Evolutionary conservation across 2,888 invertebrate species (phyloP), one percentile per base, ranked within the genome.

Genomic region (Tiliacea aurago): DNA sequence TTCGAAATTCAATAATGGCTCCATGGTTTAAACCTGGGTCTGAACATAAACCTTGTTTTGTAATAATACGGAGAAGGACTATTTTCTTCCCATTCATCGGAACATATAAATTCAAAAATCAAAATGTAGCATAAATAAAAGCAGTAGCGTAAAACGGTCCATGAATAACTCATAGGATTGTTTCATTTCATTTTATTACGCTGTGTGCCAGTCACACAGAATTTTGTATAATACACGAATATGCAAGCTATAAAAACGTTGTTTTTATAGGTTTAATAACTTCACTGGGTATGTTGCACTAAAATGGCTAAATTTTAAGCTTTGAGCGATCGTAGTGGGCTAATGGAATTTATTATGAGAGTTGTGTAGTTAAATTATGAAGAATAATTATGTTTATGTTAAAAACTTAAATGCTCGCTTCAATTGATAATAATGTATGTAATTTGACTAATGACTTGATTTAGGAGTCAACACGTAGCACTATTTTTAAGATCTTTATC

Each of bases 121-220:
- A 80, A 81, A 84, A 47, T 18, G 49, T 65, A 47, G 67, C 43
- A 37, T 58, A 76, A 80, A 81, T 70, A 75, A 66, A 66, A 64
- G 37, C 49, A 56, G 72, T 78, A 88, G 93, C 93, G 94, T 93
- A 91, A 92, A 85, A 79, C 90, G 83, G 86, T 91, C 91, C 93
- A 85, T 90, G 88, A 94, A 95, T 95, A 95, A 95, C 95, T 95
- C 95, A 95, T 90, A 83, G 92, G 91, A 95, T 94, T 94, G 94
- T 95, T 94, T 94, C 94, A 95, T 95, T 94, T 91, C 93, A 94
- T 95, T 95, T 94, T 94, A 95, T 95, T 94, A 93, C 92, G 84
- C 91, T 84, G 90, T 87, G 89, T 91, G 91, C 93, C 92, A 89
- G 94, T 94, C 94, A 94, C 90, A 84, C 87, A 87, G 90, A 89